Base-by-base conservation (phyloP, 2,113 vertebrate species). In the Pterocles gutturalis region DNA sequence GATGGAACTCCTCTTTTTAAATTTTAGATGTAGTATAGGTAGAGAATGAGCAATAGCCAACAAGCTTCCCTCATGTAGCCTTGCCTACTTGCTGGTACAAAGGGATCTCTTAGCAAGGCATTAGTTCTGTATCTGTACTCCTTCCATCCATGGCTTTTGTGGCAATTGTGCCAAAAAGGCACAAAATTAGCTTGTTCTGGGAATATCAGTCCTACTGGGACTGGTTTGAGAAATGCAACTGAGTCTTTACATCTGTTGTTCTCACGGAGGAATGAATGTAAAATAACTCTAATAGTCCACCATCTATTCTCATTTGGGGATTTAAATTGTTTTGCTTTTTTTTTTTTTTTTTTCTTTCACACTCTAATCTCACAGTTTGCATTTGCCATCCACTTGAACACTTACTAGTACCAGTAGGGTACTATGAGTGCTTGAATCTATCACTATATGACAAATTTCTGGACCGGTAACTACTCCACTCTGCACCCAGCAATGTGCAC, bases 1-100 rank as follows among this genome's bases (percentile, higher is more conserved):
- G 51, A 95, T 58, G 36, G 16, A 73, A 69, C 28, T 67, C n/a
- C 34, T 33, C 45, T 93, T 92, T 92, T 87, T 95, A 83, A 93
- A 90, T 95, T 83, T 73, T 62, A 80, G 45, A 79, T 91, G 22
- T 61, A 82, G 13, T 83, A 83, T 22, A 87, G 58, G 82, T 83
- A 94, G 33, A 69, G 58, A 94, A 86, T 46, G 34, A 90, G 34
- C 34, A 82, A 85, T 11, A 84, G 14, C 10, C 31, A 72, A 57
- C 45, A 91, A 83, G 3, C n/a, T 89, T 91, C 31, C 28, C 3
- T 64, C 18, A 24, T 11, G 13, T 41, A 76, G 21, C 22, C 33
- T 85, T 85, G 66, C 13, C 20, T 73, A 29, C 12, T 4, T 29
- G 25, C 26, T 72, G 11, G n/a, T 75, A 62, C 4, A 70, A 45